Evolutionary conservation across 2,113 vertebrate species (phyloP).

Genomic region (Typhlomys cinereus): DNA sequence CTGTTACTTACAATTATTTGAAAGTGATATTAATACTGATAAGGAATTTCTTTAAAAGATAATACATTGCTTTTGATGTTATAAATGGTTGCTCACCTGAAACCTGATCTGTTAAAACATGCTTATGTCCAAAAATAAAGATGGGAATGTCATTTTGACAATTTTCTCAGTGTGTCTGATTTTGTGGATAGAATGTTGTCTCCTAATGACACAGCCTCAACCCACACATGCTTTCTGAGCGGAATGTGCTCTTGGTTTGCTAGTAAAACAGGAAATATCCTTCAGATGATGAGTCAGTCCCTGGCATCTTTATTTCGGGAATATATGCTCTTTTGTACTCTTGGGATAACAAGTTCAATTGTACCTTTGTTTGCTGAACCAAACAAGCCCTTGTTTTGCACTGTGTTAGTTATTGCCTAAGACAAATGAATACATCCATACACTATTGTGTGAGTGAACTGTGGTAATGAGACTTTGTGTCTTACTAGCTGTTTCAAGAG

Average conservation of each 20-base stretch:
- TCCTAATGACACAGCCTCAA: not conserved
- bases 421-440: slow-evolving; percentile 34
- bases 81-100: slow-evolving; percentile 9
- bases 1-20: slow-evolving; percentile 38
- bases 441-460: slow-evolving; percentile 25
- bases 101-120: slow-evolving; percentile 50
- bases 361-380: slow-evolving; percentile 52
- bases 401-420: not conserved
- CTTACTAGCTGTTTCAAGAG: slow-evolving; percentile 35
- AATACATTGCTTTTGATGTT: slow-evolving; percentile 54
- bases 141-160: slow-evolving; percentile 65
- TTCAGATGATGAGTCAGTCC: slow-evolving; percentile 30
- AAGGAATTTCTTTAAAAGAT: slow-evolving; percentile 51
- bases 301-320: slow-evolving; percentile 50
- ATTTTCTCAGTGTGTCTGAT: slow-evolving; percentile 64
- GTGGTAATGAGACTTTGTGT: not conserved
- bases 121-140: slow-evolving; percentile 63
- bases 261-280: slow-evolving; percentile 43
- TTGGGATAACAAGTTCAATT: slow-evolving; percentile 43
- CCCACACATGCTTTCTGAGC: not conserved
- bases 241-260: slow-evolving; percentile 26
- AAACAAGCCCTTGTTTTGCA: slow-evolving; percentile 51
- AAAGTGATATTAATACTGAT: slow-evolving; percentile 18
- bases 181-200: slow-evolving; percentile 24
- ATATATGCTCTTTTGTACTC: slow-evolving; percentile 41